A percentile compares a stretch with the other conserved stretches of the same genome.
These are phyloP conservation scores for Schrankia costaestrigalis DNA, from an alignment of 2,888 invertebrate genomes.

Conservation along the genomic window DNA sequence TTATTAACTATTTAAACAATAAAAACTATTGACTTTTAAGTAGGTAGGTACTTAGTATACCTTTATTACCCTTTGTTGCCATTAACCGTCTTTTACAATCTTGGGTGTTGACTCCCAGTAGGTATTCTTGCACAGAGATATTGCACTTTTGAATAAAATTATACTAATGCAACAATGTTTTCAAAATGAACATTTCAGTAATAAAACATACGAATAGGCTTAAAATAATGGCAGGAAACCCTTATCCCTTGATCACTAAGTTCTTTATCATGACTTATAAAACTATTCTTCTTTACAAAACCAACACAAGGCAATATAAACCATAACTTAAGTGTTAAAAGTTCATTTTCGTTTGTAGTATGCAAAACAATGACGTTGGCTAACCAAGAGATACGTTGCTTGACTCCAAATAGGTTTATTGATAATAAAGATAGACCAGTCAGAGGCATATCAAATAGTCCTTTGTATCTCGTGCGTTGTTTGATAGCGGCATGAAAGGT, in stretches of 20 bases:
- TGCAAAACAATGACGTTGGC: constrained; percentile 35
- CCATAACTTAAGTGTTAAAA: constrained; percentile 1
- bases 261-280: constrained; percentile 33
- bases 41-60: no score
- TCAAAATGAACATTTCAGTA: constrained; percentile 5
- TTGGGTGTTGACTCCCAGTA: no score
- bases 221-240: constrained; percentile 27
- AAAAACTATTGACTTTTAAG: no score
- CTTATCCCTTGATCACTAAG: constrained; percentile 37
- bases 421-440: constrained; percentile 41
- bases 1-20: no score
- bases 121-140: no score
- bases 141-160: no score
- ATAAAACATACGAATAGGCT: constrained; percentile 18
- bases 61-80: no score
- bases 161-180: not conserved
- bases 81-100: no score
- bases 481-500: no score
- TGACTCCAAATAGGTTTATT: constrained; percentile 53
- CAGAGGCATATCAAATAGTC: constrained; percentile 42
- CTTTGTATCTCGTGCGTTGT: no score
- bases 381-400: constrained; percentile 36
- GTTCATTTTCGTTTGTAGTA: constrained; percentile 8
- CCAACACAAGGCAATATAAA: constrained; percentile 13
- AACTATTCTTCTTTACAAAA: constrained; percentile 22